phyloP scores from a whole-genome alignment of 2,888 invertebrate genomes.

The Andrena trimmerana region DNA sequence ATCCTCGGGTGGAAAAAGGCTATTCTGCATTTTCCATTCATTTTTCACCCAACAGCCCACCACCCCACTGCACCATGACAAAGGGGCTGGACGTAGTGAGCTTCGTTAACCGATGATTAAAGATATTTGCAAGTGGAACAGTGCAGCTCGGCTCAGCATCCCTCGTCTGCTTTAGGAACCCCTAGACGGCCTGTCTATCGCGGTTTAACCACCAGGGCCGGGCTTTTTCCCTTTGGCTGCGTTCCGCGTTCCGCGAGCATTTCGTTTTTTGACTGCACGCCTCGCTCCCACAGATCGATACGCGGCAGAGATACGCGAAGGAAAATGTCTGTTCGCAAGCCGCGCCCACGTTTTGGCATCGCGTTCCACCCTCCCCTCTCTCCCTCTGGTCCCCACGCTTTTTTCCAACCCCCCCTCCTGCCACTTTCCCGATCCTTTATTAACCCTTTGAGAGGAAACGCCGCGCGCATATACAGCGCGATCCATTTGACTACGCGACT shows the following conservation, averaged over 20 bases:
- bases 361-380: conserved; percentile 16
- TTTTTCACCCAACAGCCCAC: background rate
- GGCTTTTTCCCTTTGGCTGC: conserved; percentile 12
- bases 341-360: conserved; percentile 62
- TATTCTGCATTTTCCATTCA: background rate
- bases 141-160: background rate
- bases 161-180: background rate
- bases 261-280: conserved; percentile 59
- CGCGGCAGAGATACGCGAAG: conserved; percentile 56
- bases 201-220: conserved; percentile 25
- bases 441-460: conserved; percentile 43
- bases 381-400: background rate
- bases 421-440: conserved; percentile 37
- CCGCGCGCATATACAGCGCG: conserved; percentile 1
- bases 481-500: background rate
- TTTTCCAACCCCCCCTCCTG: background rate
- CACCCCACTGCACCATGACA: no score
- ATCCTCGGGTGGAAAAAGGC: background rate
- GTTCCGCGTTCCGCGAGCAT: conserved; percentile 28
- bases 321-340: conserved; percentile 63
- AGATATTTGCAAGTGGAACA: background rate
- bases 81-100: background rate
- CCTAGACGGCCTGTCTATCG: background rate
- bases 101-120: background rate
- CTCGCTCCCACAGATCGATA: conserved; percentile 56